Evolutionary conservation across 2,797 vertebrate species (phyloP).

Genomic region (Sarcoramphus papa): DNA sequence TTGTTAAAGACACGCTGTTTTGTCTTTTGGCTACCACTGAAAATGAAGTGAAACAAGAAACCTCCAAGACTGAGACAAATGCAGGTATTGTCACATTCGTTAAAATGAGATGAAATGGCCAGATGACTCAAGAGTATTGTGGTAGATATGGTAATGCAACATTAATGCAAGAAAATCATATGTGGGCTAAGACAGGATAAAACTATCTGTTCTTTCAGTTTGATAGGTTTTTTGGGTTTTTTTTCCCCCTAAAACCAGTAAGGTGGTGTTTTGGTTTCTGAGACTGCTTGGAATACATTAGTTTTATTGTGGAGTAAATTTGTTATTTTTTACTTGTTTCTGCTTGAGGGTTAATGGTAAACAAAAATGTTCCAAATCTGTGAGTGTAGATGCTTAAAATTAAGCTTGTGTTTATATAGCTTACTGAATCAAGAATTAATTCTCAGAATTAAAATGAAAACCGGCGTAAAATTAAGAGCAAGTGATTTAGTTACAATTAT

Average conservation of each 20-base stretch:
- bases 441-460: neutral
- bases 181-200: neutral
- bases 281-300: neutral
- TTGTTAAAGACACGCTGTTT: neutral
- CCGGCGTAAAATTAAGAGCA: neutral
- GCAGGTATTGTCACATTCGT: neutral
- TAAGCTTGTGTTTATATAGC: neutral
- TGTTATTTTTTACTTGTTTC: neutral
- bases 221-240: neutral
- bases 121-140: neutral
- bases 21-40: neutral
- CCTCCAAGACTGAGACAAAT: neutral
- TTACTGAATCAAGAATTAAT: neutral
- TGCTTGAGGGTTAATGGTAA: neutral
- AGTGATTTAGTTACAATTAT: neutral
- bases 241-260: neutral
- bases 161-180: neutral
- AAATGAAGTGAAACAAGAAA: neutral
- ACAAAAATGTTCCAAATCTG: neutral
- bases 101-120: neutral
- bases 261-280: neutral
- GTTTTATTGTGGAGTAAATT: neutral
- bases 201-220: neutral
- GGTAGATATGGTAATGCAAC: neutral
- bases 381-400: neutral